These are phyloP conservation scores for Monoplex corrugatus DNA, from an alignment of 2,888 invertebrate species.

Conservation along the genomic window DNA sequence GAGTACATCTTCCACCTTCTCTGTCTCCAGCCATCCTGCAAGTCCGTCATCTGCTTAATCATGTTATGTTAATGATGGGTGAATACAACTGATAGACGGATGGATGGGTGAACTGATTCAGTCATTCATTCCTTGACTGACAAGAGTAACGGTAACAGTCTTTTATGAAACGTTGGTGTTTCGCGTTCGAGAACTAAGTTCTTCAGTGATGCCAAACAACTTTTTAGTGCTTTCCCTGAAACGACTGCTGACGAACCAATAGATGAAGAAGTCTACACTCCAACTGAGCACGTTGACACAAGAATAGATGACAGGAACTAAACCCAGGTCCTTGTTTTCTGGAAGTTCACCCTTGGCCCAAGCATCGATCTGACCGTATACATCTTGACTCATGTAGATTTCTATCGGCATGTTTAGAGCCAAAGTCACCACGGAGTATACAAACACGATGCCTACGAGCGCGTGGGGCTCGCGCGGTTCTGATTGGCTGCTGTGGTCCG, in stretches of 20 bases:
- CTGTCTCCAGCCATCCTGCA: no score
- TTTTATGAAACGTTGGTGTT: background rate
- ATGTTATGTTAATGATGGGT: no score
- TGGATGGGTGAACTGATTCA: no score
- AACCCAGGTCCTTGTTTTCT: background rate
- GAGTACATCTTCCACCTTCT: no score
- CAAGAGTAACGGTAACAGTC: no score
- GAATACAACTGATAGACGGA: no score
- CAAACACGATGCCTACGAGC: background rate
- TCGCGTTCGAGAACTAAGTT: background rate
- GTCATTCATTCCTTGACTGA: no score
- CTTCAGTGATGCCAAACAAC: background rate
- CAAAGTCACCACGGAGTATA: background rate
- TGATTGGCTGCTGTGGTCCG: background rate
- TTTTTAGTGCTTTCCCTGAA: background rate
- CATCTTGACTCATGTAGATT: conserved; percentile 18
- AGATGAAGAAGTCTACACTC: conserved; percentile 31
- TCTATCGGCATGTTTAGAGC: conserved; percentile 7
- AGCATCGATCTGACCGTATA: background rate
- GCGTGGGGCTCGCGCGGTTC: background rate
- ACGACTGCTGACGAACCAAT: background rate
- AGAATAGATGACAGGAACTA: background rate
- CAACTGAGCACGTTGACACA: conserved; percentile 25
- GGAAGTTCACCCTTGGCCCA: background rate
- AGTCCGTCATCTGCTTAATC: no score